A percentile compares a stretch with the other conserved stretches of the same genome.
Evolutionary conservation across 1,140 invertebrate genomes (phyloP).

Genomic region (Trichogramma pretiosum): DNA sequence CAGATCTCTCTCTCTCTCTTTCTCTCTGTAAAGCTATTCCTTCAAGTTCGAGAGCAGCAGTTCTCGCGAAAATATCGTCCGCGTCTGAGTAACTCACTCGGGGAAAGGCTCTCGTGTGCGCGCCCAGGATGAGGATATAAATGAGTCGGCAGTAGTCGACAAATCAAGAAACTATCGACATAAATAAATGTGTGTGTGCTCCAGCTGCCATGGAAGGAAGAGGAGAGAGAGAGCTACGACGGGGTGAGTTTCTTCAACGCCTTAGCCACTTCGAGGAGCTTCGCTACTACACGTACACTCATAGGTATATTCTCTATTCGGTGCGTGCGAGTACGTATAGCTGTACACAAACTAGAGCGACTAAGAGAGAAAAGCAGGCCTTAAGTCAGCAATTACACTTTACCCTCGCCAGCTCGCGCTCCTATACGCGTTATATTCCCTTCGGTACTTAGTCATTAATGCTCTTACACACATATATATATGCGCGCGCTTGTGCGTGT

Average conservation of each 20-base stretch:
- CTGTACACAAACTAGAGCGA: slow-evolving; percentile 28
- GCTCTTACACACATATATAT: not conserved
- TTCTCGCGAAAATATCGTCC: too few species aligned
- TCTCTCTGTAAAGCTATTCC: too few species aligned
- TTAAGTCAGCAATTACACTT: slow-evolving; percentile 41
- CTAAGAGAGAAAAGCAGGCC: slow-evolving; percentile 36
- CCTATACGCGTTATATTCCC: slow-evolving; percentile 10
- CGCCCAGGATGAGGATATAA: slow-evolving; percentile 32
- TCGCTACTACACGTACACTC: slow-evolving; percentile 4
- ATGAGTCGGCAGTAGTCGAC: slow-evolving; percentile 42
- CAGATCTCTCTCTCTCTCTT: too few species aligned
- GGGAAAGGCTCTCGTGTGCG: slow-evolving; percentile 30
- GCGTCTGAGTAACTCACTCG: too few species aligned
- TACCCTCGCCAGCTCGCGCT: not conserved
- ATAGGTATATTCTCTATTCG: not conserved
- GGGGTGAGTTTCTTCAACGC: slow-evolving; percentile 29
- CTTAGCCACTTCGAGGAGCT: slow-evolving; percentile 23
- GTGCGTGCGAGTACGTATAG: not conserved
- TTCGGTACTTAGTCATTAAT: slow-evolving; percentile 20
- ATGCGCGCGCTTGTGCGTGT: not conserved
- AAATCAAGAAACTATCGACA: slow-evolving; percentile 50
- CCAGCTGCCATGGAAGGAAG: too few species aligned
- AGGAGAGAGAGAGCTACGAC: too few species aligned
- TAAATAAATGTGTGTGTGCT: slow-evolving; percentile 49
- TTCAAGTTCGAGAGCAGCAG: too few species aligned